These are phyloP conservation scores for Esox masquinongy DNA, from an alignment of 2,797 vertebrate genomes.

Conservation along the genomic window DNA sequence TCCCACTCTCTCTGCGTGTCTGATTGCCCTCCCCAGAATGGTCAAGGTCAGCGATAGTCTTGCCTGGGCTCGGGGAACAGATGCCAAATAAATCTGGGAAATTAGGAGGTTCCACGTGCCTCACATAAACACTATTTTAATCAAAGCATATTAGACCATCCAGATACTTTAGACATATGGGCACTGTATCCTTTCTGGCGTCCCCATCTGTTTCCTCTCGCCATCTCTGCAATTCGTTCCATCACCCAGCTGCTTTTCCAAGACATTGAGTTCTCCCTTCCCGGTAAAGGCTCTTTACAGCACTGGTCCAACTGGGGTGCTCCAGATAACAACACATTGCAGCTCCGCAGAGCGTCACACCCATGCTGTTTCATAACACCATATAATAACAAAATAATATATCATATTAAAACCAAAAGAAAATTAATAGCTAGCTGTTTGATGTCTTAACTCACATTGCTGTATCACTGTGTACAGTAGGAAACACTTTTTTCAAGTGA, in stretches of 20 bases:
- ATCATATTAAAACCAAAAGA: constrained; percentile 18
- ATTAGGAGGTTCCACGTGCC: constrained; percentile 70
- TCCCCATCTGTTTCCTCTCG: constrained; percentile 75
- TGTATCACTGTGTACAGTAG: neutral
- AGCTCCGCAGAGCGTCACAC: neutral
- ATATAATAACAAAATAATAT: constrained; percentile 8
- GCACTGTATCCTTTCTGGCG: constrained; percentile 65
- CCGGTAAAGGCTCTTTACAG: constrained; percentile 37
- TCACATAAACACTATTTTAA: constrained; percentile 77
- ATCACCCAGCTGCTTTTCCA: constrained; percentile 64
- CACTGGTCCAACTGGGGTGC: constrained; percentile 17
- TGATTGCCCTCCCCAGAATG: constrained; percentile 53
- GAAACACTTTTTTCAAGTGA: neutral
- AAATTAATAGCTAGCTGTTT: constrained; percentile 9
- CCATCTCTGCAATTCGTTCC: constrained; percentile 33
- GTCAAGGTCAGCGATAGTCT: constrained; percentile 54
- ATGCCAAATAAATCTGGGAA: constrained; percentile 74
- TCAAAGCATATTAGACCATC: constrained; percentile 79
- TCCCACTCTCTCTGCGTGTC: constrained; percentile 3
- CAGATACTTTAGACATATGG: constrained; percentile 80
- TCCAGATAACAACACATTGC: constrained; percentile 32
- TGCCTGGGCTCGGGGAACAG: constrained; percentile 64
- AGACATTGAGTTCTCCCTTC: constrained; percentile 29
- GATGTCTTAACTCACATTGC: neutral
- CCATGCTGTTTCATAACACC: constrained; percentile 7